These are phyloP conservation scores for Halyomorpha halys DNA, from an alignment of 1,140 invertebrate genomes.

Conservation along the genomic window DNA sequence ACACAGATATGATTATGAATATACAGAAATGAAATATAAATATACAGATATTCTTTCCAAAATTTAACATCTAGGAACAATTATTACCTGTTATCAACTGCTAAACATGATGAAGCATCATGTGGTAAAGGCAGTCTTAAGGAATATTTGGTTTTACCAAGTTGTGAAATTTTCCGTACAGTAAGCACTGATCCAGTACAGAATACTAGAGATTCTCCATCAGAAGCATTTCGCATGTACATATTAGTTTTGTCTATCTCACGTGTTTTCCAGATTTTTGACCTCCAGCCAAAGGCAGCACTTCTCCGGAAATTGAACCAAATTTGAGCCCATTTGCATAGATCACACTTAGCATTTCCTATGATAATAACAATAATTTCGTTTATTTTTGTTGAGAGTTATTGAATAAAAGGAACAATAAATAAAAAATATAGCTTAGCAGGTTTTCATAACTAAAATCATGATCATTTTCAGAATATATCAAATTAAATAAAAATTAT, in stretches of 20 bases:
- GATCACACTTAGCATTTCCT: not conserved
- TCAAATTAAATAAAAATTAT: too few species aligned
- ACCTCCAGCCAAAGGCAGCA: not conserved
- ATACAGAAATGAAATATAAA: too few species aligned
- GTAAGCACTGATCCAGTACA: conserved; percentile 4
- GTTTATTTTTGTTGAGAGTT: too few species aligned
- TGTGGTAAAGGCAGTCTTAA: not conserved
- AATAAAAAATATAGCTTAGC: too few species aligned
- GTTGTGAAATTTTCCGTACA: not conserved
- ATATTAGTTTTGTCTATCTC: not conserved
- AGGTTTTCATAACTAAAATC: too few species aligned
- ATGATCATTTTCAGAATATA: too few species aligned
- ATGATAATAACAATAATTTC: not conserved
- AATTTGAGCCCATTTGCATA: conserved; percentile 13
- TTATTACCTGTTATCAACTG: conserved; percentile 4
- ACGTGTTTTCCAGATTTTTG: not conserved
- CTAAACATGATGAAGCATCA: not conserved
- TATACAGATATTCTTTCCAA: too few species aligned
- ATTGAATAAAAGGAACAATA: too few species aligned
- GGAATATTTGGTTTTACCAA: not conserved
- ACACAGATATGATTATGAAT: too few species aligned
- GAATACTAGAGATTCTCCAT: conserved; percentile 3
- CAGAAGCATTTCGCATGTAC: conserved; percentile 4
- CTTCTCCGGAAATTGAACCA: not conserved
- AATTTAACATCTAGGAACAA: too few species aligned